phyloP scores from a whole-genome alignment of 2,888 invertebrate genomes.

The Nycteola revayana region DNA sequence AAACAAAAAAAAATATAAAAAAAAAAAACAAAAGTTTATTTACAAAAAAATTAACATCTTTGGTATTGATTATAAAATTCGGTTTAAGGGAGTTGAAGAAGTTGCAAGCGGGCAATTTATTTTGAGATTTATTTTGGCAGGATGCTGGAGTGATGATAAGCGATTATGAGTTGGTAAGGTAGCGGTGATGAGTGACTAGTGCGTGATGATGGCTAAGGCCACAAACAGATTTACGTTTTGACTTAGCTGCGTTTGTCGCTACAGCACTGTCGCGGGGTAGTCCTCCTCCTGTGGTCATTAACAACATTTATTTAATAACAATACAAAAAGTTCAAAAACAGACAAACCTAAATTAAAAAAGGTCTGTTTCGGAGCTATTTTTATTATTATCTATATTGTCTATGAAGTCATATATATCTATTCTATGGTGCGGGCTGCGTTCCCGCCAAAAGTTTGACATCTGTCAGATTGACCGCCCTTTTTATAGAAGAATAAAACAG shows the following conservation, averaged over 20 bases:
- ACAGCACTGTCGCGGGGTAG: conserved; percentile 74
- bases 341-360: no score
- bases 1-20: conserved; percentile 31
- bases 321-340: no score
- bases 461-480: no score
- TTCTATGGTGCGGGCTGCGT: no score
- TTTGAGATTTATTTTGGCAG: conserved; percentile 36
- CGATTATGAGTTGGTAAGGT: conserved; percentile 70
- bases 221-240: conserved; percentile 68
- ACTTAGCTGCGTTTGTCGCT: conserved; percentile 76
- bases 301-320: no score
- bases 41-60: conserved; percentile 54
- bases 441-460: no score
- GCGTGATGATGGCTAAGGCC: conserved; percentile 66
- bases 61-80: conserved; percentile 37
- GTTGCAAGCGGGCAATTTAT: conserved; percentile 53
- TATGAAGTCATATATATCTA: no score
- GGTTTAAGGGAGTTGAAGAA: conserved; percentile 27
- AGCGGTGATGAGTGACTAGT: conserved; percentile 65
- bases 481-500: no score
- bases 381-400: no score
- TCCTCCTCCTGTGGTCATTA: conserved; percentile 68
- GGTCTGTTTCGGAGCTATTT: no score
- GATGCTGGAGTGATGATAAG: conserved; percentile 56
- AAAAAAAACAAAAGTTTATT: conserved; percentile 50